Evolutionary conservation across 2,113 vertebrate genomes (phyloP), one percentile per base, ranked within the genome.

Genomic region (Neolamprologus cancellatus): DNA sequence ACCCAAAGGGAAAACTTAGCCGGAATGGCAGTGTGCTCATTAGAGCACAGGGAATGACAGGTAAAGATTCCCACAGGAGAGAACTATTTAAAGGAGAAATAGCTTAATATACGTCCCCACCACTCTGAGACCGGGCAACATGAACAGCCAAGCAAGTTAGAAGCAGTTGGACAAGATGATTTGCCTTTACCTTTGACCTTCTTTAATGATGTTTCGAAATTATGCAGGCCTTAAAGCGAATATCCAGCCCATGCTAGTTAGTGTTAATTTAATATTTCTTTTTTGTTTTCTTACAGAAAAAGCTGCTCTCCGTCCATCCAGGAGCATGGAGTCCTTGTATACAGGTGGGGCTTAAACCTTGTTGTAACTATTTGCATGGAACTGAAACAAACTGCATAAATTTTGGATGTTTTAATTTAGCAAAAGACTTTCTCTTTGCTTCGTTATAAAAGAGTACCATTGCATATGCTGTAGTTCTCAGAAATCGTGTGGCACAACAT

Each of bases 281-380:
- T 36, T 39, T 64, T 25, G 41, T 84, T 5, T 18, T 28, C 90
- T 88, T 86, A 90, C 96, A 98, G 99, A 99, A 95, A 99, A 99
- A 94, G 95, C 97, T 85, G 96, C 97, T 39, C 97, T 99, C 78
- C 97, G 98, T 10, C 98, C 98, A 0, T 98, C 98, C 17, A 99
- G 98, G 95, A 99, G 99, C 93, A 99, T 99, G 99, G 99, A 99
- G 90, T 99, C 99, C 0, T 94, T 99, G 92, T 99, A 98, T 88
- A 96, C 97, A 95, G 99, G 99, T 99, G 92, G 96, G 96, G 81
- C 79, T 85, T 88, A 30, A 92, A 59, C 23, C 10, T 55, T 17
- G 6, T 11, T 13, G 11, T 55, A 34, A 17, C 25, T 2, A 23
- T 71, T 74, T 81, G 18, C 59, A 66, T 66, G 15, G n/a, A 4